These are phyloP conservation scores for Amblyteles armatorius DNA, from an alignment of 2,888 invertebrate genomes.

Conservation along the genomic window DNA sequence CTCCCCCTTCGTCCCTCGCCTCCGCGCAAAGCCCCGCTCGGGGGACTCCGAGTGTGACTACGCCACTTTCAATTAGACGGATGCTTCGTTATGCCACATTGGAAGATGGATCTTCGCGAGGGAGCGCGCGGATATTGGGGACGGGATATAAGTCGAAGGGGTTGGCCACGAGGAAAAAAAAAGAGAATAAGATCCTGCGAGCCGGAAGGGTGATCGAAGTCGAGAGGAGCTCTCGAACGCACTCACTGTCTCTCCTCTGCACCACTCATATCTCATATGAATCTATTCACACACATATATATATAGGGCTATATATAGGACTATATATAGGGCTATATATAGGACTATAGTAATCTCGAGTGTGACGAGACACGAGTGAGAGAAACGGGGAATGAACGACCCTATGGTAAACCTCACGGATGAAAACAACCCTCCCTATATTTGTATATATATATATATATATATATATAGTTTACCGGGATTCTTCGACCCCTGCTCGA, in stretches of 20 bases:
- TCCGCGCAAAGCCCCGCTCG: neutral
- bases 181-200: constrained; percentile 24
- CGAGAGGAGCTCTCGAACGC: constrained; percentile 62
- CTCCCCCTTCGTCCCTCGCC: neutral
- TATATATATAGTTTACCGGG: constrained; percentile 33
- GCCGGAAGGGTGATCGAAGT: constrained; percentile 20
- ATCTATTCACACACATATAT: neutral
- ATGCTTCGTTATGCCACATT: constrained; percentile 67
- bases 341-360: constrained; percentile 25
- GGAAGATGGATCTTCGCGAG: constrained; percentile 27
- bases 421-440: constrained; percentile 69
- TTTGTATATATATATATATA: constrained; percentile 30
- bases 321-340: neutral
- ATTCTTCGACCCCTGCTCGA: constrained; percentile 46
- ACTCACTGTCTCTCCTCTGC: constrained; percentile 54
- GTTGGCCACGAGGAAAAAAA: neutral
- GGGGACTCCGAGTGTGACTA: constrained; percentile 29
- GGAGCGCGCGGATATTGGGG: constrained; percentile 23
- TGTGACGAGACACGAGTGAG: constrained; percentile 36
- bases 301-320: neutral
- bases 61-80: constrained; percentile 74
- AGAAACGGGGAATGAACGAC: constrained; percentile 33
- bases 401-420: constrained; percentile 58
- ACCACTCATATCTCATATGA: neutral
- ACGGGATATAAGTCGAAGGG: constrained; percentile 34